Conservation (phyloP, 2,888 invertebrate genomes). For the Lithophane socia region DNA sequence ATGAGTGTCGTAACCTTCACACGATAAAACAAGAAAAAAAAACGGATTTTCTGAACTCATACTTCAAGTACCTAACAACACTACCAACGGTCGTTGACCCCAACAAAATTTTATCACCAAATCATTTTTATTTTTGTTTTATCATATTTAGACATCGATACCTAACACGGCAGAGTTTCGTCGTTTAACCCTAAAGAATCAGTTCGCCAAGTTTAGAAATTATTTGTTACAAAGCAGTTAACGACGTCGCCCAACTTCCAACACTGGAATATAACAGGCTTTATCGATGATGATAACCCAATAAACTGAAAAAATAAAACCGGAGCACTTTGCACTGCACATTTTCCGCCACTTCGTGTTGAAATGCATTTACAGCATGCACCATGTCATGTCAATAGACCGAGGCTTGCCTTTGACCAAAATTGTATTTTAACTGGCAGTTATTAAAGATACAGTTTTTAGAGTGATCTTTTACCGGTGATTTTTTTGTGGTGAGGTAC, state of each 20-base stretch:
- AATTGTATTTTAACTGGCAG: constrained; percentile 56
- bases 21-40: no score
- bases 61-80: no score
- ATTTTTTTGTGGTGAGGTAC: background rate
- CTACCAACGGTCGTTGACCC: no score
- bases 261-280: background rate
- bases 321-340: constrained; percentile 34
- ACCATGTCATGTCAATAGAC: constrained; percentile 55
- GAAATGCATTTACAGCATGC: constrained; percentile 63
- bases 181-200: background rate
- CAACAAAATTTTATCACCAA: no score
- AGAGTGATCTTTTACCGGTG: constrained; percentile 7
- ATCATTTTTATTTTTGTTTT: no score
- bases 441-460: constrained; percentile 22
- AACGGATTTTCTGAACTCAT: no score
- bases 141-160: no score
- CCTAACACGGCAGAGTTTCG: no score
- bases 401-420: constrained; percentile 42
- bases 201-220: background rate
- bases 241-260: background rate
- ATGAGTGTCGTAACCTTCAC: no score
- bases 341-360: constrained; percentile 38
- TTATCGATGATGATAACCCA: constrained; percentile 16
- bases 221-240: background rate
- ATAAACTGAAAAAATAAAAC: constrained; percentile 31